Base-by-base conservation (phyloP, 2,888 invertebrate genomes). In the Nemotelus pantherinus region DNA sequence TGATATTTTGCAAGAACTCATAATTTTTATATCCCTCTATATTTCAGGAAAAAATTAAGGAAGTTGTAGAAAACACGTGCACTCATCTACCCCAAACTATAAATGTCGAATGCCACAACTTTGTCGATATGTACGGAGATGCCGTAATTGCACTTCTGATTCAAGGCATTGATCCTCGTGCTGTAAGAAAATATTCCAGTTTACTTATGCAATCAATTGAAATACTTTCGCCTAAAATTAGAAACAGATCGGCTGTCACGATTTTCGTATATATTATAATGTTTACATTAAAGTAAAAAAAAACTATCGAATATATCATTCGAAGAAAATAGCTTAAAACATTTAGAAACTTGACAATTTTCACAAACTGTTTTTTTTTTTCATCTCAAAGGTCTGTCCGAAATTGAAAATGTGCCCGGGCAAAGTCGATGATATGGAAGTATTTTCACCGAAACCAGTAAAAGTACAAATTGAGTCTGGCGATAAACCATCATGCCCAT, bases 121-220 rank as follows among this genome's bases (percentile, higher is more conserved):
- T 96, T 85, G 90, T 96, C 4, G 89, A 92, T 4, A 90, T 91
- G 80, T 96, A 96, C 85, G 94, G 94, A 25, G 93, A 93, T 81
- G 93, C 93, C 2, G 87, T 96, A 78, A 91, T 96, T 81, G 93
- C 94, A 6, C 85, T 96, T 77, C 85, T 96, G 6, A 93, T 93
- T 57, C 93, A 95, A 85, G 92, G 83, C 2, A 80, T 87, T 53
- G 84, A 87, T 81, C 86, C 85, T 2, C 84, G 85, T 47, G 7
- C 9, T 44, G 41, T 58, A 5, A 57, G 47, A 43, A 64, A 55
- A 55, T 43, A 44, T 41, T 44, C 10, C 43, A 50, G 6, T 50
- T 50, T 50, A 25, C 25, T 25, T 25, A 25, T 25, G 25, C 25
- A 25, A 25, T 25, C 25, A 25, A 25, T 25, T 25, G 25, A 25